Base-by-base conservation (phyloP, 2,797 vertebrate species). In the Harpagifer antarcticus region DNA sequence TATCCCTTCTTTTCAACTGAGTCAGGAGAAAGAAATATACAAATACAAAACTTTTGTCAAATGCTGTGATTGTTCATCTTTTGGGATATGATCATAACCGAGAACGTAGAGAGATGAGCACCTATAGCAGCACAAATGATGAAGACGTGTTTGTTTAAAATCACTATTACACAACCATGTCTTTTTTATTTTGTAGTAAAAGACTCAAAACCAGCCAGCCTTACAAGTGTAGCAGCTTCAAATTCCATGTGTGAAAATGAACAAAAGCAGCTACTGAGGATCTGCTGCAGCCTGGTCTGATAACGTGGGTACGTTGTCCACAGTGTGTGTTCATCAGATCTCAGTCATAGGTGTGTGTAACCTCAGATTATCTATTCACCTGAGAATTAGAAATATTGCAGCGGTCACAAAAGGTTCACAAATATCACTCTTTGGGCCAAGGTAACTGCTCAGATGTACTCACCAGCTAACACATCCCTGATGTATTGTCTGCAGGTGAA, bases 311-410 rank as follows among this genome's bases (percentile, higher is more conserved):
- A 48, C 27, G 13, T 19, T 23, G 16, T 15, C 52, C 20, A 13
- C 1, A 53, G 20, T n/a, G 0, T 49, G 61, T 10, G 5, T n/a
- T 57, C 50, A 75, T 70, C 56, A 75, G 63, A 80, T 88, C 43
- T 57, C 9, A 33, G 31, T 11, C 3, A 52, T 65, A 68, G 54
- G 71, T 70, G 79, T 74, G 70, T 83, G 37, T 23, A 12, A 0
- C 1, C 1, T 20, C 27, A 5, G 33, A 67, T 55, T 50, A 3
- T 74, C 23, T 65, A 45, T 52, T 2, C 5, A 37, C 17, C 5
- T 3, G 10, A 23, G 31, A 8, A 20, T 65, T 27, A 48, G 27
- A 12, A 48, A 31, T 13, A 45, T 44, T 10, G 31, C 20, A 5
- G 5, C 59, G 6, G 14, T 40, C 3, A n/a, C 54, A 14, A 0